Evolutionary conservation across 2,888 invertebrate species (phyloP), one percentile per base, ranked within the genome.

Genomic region (Torymus tubicola): DNA sequence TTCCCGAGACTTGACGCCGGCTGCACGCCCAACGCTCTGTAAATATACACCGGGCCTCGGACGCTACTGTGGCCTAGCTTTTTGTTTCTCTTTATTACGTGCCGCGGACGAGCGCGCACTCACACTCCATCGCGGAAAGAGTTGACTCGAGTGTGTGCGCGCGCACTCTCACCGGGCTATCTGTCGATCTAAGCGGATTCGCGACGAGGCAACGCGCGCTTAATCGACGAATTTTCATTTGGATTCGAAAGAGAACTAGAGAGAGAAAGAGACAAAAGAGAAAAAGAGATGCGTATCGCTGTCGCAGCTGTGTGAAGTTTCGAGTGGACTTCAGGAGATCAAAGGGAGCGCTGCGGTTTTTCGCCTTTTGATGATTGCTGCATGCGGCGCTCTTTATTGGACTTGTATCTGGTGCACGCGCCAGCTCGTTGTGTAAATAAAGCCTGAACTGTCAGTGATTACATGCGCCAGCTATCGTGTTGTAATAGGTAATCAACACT

Each of bases 131-230:
- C 12, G 58, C n/a, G 53, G 65, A 74, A 67, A 68, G 60, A 65
- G 69, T 31, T 61, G 81, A 81, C 83, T 78, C 81, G 74, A 80
- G 83, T 8, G 42, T 42, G 42, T 42, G 42, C 42, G 42, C 42
- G 10, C 8, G 42, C 42, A 8, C 42, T 8, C 42, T 80, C 69
- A 72, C 21, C 82, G 16, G 69, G 72, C 78, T 89, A 89, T 89
- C 89, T 83, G 84, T 63, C 83, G 87, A 89, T 89, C 89, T 89
- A 87, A 87, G 86, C 86, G 85, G 85, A 87, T 89, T 86, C 85
- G 83, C 81, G 18, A 5, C 42, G 42, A 4, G 55, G 60, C 53
- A 21, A 21, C 21, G 21, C 13, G 52, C 14, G 58, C 61, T 68
- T 67, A 76, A 42, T 42, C 70, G 60, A 18, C 58, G 18, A 58